A percentile compares a stretch with the other conserved stretches of the same genome.
phyloP scores from a whole-genome alignment of 2,888 invertebrate species.

The Crioceris asparagi region DNA sequence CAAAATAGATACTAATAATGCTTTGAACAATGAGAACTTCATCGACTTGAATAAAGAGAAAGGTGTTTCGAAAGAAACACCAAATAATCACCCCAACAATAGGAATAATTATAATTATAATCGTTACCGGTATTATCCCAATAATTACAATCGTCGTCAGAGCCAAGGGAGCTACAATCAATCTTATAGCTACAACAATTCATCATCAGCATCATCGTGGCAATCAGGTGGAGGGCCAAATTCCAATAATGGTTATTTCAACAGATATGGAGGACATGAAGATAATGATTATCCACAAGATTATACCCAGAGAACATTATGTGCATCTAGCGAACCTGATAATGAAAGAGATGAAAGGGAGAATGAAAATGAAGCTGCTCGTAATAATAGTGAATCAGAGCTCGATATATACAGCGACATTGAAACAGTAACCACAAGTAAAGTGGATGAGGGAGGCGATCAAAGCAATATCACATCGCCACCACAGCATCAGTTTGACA shows the following conservation, averaged over 20 bases:
- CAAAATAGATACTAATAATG: constrained; percentile 36
- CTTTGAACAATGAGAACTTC: constrained; percentile 7
- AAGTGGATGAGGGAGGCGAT: constrained; percentile 25
- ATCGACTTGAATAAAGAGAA: constrained; percentile 14
- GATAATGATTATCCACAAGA: constrained; percentile 25
- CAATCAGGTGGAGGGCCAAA: not conserved
- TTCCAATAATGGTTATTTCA: constrained; percentile 8
- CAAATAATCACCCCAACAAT: constrained; percentile 12
- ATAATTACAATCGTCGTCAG: constrained; percentile 11
- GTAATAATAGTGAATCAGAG: constrained; percentile 39
- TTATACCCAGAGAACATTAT: constrained; percentile 27
- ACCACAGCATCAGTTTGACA: constrained; percentile 12
- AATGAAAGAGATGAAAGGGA: constrained; percentile 20
- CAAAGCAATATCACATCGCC: constrained; percentile 13
- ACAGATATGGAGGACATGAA: constrained; percentile 7
- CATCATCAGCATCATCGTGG: constrained; percentile 14
- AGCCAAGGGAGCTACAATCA: constrained; percentile 15
- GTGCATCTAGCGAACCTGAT: constrained; percentile 24
- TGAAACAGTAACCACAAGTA: constrained; percentile 36
- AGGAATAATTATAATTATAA: constrained; percentile 8
- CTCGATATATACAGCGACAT: constrained; percentile 54
- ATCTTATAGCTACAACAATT: constrained; percentile 16
- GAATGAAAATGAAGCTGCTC: constrained; percentile 19
- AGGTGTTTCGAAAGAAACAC: constrained; percentile 10
- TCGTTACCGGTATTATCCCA: not conserved